phyloP scores from a whole-genome alignment of 2,113 vertebrate species.

The Callopanchax toddi region DNA sequence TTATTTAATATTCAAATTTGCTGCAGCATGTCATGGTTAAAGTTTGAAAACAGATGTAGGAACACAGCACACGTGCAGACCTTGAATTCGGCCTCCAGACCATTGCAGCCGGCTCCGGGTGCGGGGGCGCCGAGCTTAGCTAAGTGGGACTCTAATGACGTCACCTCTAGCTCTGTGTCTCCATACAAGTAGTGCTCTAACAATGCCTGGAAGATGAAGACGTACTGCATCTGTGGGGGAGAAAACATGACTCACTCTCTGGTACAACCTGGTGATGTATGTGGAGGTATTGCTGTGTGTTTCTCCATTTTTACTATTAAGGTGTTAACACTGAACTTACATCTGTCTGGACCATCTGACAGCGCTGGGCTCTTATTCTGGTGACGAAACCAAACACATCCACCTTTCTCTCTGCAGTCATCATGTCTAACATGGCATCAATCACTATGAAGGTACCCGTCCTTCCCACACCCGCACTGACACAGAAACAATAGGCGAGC shows the following conservation, averaged over 20 bases:
- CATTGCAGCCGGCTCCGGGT: constrained; percentile 90
- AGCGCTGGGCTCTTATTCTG: constrained; percentile 95
- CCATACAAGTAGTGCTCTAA: constrained; percentile 97
- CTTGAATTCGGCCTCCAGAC: constrained; percentile 98
- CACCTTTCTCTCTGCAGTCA: constrained; percentile 93
- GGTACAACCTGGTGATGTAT: not conserved
- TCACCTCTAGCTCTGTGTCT: constrained; percentile 98
- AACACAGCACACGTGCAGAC: constrained; percentile 63
- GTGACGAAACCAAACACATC: constrained; percentile 97
- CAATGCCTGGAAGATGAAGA: constrained; percentile 98
- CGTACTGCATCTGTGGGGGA: constrained; percentile 94
- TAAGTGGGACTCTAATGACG: constrained; percentile 94
- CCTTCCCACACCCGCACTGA: constrained; percentile 93
- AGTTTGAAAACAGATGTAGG: not conserved
- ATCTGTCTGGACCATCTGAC: constrained; percentile 99
- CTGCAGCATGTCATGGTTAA: not conserved
- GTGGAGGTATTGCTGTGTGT: not conserved
- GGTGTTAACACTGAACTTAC: constrained; percentile 76
- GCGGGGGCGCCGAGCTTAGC: constrained; percentile 95
- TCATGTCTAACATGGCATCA: constrained; percentile 99
- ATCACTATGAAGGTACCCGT: constrained; percentile 98
- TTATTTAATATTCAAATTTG: not conserved
- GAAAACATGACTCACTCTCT: constrained; percentile 3
- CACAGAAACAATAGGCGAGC: constrained; percentile 8
- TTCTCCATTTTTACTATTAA: not conserved